A percentile compares a stretch with the other conserved stretches of the same genome.
Conservation (phyloP, 2,888 invertebrate species). For the Saturnia pavonia region DNA sequence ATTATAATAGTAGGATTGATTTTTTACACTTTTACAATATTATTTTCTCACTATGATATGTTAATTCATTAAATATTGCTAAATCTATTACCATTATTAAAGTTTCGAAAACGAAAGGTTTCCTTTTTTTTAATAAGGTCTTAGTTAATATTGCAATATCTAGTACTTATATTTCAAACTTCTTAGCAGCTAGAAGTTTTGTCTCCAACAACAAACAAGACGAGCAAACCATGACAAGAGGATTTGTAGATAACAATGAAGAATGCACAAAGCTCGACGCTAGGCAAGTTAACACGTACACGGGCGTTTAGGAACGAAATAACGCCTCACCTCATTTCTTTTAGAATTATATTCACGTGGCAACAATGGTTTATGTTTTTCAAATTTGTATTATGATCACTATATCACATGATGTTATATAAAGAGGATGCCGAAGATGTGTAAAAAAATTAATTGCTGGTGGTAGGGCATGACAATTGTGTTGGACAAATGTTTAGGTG, state of each 20-base stretch:
- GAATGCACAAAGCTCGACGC: conserved; percentile 5
- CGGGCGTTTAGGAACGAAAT: background rate
- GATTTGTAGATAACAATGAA: background rate
- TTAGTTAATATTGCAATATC: background rate
- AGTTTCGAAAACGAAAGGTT: too few relatives aligned
- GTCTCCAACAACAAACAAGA: background rate
- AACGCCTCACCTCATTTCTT: background rate
- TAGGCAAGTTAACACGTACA: background rate
- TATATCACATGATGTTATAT: background rate
- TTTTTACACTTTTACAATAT: too few relatives aligned
- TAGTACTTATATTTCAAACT: background rate
- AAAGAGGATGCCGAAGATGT: background rate
- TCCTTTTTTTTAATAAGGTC: background rate
- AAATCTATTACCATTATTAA: too few relatives aligned
- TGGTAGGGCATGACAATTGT: too few relatives aligned
- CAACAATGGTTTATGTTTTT: background rate
- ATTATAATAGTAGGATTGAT: too few relatives aligned
- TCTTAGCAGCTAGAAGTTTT: background rate
- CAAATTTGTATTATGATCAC: background rate
- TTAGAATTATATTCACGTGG: background rate
- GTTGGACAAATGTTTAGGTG: too few relatives aligned
- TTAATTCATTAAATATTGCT: too few relatives aligned
- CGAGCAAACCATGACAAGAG: background rate
- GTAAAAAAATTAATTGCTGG: background rate
- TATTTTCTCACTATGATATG: too few relatives aligned